phyloP scores from a whole-genome alignment of 2,113 vertebrate genomes.

The Paradisaea rubra region DNA sequence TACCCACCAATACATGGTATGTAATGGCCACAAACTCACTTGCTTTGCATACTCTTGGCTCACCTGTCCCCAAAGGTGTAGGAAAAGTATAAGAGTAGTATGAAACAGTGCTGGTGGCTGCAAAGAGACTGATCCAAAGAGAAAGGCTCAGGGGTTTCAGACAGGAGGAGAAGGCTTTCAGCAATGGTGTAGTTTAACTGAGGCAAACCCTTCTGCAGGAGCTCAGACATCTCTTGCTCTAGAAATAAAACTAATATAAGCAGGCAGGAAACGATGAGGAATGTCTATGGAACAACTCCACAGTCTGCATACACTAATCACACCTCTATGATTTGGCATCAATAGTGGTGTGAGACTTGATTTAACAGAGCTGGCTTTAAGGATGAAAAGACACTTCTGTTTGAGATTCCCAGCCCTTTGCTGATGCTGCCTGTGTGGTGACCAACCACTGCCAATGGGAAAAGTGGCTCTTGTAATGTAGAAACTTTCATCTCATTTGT shows the following conservation, averaged over 20 bases:
- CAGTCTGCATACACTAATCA: neutral
- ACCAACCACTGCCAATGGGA: neutral
- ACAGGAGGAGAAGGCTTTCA: slow-evolving; percentile 79
- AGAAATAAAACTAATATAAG: slow-evolving; percentile 6
- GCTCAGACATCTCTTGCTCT: slow-evolving; percentile 73
- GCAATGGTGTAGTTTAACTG: slow-evolving; percentile 74
- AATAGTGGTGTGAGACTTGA: neutral
- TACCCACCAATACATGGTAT: neutral
- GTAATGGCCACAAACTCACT: neutral
- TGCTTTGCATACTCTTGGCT: neutral
- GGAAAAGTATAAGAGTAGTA: slow-evolving; percentile 80
- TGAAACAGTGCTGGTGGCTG: slow-evolving; percentile 77
- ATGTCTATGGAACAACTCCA: neutral
- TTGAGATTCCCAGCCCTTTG: neutral
- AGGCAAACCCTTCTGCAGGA: slow-evolving; percentile 77
- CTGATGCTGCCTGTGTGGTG: neutral
- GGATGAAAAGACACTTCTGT: neutral
- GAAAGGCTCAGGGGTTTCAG: slow-evolving; percentile 66
- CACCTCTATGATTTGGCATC: neutral
- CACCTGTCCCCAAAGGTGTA: slow-evolving; percentile 84
- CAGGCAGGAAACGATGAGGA: neutral
- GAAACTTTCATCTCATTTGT: neutral
- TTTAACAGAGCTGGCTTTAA: neutral
- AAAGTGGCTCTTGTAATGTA: neutral
- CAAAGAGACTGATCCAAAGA: slow-evolving; percentile 69